Conservation (phyloP, 2,113 vertebrate genomes). For the Nanorana parkeri region DNA sequence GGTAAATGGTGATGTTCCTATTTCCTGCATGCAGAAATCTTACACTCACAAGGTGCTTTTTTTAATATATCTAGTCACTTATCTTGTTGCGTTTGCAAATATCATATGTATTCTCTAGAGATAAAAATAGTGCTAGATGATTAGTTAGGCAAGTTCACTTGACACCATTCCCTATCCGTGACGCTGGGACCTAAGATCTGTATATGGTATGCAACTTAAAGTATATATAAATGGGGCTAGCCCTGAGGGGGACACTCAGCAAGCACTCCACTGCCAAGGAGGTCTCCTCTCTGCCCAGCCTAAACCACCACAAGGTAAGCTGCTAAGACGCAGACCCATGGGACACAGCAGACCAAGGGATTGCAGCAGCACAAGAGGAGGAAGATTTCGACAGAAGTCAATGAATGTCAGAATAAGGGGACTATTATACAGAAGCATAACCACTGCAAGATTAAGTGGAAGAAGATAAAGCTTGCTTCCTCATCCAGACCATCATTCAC, state of each 20-base stretch:
- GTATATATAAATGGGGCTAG: constrained; percentile 62
- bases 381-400: neutral
- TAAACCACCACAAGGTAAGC: constrained; percentile 65
- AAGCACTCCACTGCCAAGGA: constrained; percentile 59
- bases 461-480: neutral
- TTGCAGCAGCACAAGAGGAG: constrained; percentile 1
- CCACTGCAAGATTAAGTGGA: neutral
- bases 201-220: constrained; percentile 65
- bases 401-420: neutral
- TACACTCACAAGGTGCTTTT: constrained; percentile 56
- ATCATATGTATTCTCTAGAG: constrained; percentile 67
- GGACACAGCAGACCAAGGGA: constrained; percentile 6
- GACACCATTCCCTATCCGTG: constrained; percentile 63
- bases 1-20: constrained; percentile 40
- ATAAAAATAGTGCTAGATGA: constrained; percentile 71
- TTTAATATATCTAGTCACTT: constrained; percentile 62
- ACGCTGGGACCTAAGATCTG: constrained; percentile 66
- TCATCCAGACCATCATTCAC: too few species aligned
- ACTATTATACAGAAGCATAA: neutral
- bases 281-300: constrained; percentile 50
- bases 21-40: constrained; percentile 70
- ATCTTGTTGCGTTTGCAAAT: constrained; percentile 69
- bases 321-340: constrained; percentile 41
- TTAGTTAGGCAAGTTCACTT: constrained; percentile 67
- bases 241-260: constrained; percentile 59